Percentiles rank a stretch among this genome's conserved stretches.
Conservation (phyloP, 2,888 invertebrate genomes). For the Octodonta nipae region DNA sequence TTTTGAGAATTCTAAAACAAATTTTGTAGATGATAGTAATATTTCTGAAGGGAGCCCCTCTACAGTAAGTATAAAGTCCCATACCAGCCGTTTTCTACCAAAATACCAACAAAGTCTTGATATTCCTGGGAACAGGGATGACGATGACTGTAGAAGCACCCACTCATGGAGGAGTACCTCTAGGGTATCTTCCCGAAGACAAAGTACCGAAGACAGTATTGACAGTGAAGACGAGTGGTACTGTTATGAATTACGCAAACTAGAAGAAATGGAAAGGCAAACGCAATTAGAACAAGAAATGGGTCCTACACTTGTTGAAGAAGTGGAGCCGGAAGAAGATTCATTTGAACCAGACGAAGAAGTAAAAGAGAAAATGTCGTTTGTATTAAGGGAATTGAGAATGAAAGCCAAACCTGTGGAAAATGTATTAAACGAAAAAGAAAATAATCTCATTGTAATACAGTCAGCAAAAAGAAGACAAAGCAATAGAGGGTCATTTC, state of each 20-base stretch:
- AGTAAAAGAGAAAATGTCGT: slow-evolving; percentile 67
- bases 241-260: slow-evolving; percentile 71
- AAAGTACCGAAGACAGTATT: slow-evolving; percentile 85
- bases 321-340: slow-evolving; percentile 40
- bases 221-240: slow-evolving; percentile 91
- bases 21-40: slow-evolving; percentile 37
- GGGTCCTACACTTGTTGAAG: slow-evolving; percentile 47
- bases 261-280: slow-evolving; percentile 74
- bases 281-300: slow-evolving; percentile 51
- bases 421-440: slow-evolving; percentile 32
- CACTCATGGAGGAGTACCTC: slow-evolving; percentile 80
- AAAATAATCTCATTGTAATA: slow-evolving; percentile 30
- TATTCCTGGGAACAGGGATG: slow-evolving; percentile 63
- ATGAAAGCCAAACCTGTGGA: slow-evolving; percentile 45
- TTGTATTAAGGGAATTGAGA: slow-evolving; percentile 62
- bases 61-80: slow-evolving; percentile 45
- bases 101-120: slow-evolving; percentile 67
- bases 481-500: slow-evolving; percentile 21
- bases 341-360: slow-evolving; percentile 51
- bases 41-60: slow-evolving; percentile 54
- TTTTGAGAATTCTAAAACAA: slow-evolving; percentile 15
- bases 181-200: slow-evolving; percentile 69
- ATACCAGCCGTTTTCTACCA: slow-evolving; percentile 47
- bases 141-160: slow-evolving; percentile 75
- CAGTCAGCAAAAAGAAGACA: slow-evolving; percentile 30